These are phyloP conservation scores for Patella caerulea DNA, from an alignment of 2,888 invertebrate species.

Conservation along the genomic window DNA sequence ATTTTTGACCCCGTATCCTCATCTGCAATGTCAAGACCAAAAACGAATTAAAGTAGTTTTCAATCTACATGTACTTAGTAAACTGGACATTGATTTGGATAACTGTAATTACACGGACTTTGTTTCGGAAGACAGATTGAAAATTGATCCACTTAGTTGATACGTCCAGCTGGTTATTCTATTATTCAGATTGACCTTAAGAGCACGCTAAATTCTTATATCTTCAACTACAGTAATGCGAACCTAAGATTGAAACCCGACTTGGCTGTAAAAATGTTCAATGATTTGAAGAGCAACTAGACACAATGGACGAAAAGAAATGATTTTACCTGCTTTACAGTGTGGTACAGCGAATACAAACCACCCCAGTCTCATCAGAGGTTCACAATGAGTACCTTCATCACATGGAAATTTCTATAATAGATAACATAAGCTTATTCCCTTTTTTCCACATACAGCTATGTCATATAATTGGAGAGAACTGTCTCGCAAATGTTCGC, in stretches of 20 bases:
- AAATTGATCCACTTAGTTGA: too few relatives aligned
- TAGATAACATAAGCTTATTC: neutral
- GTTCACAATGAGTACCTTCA: neutral
- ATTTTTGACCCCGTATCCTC: neutral
- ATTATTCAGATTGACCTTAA: too few relatives aligned
- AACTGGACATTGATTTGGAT: too few relatives aligned
- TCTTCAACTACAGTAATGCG: neutral
- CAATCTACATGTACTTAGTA: too few relatives aligned
- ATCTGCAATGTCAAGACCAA: neutral
- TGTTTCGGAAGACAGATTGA: neutral
- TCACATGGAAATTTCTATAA: neutral
- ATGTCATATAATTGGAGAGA: too few relatives aligned
- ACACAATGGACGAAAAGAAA: neutral
- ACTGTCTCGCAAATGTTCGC: too few relatives aligned
- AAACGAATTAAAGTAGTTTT: neutral
- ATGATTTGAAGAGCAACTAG: neutral
- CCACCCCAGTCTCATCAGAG: neutral
- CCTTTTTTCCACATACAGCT: too few relatives aligned
- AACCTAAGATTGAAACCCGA: neutral
- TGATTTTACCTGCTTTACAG: neutral
- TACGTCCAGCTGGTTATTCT: too few relatives aligned
- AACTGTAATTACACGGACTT: neutral
- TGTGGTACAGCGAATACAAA: neutral
- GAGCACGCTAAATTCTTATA: too few relatives aligned
- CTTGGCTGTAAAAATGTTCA: neutral